These are phyloP conservation scores for Zeuzera pyrina DNA, from an alignment of 2,888 invertebrate species.

Conservation along the genomic window DNA sequence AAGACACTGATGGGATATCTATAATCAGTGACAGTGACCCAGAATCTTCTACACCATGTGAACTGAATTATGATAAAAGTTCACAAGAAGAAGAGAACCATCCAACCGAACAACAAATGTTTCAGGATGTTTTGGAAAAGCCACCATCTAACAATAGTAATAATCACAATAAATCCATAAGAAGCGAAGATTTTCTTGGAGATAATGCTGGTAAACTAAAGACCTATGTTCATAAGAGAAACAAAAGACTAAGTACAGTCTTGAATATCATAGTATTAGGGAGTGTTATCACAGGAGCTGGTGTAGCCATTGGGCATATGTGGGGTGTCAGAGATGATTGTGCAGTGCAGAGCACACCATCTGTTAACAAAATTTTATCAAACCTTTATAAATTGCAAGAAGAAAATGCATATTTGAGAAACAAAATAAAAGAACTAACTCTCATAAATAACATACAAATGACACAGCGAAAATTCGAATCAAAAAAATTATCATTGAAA, in stretches of 20 bases:
- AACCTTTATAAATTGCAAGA: conserved; percentile 65
- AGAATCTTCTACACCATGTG: conserved; percentile 37
- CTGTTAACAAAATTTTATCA: conserved; percentile 60
- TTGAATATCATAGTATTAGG: conserved; percentile 62
- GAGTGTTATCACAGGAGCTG: conserved; percentile 63
- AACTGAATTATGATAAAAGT: conserved; percentile 26
- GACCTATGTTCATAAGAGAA: conserved; percentile 63
- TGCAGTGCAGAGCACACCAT: conserved; percentile 38
- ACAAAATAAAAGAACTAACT: conserved; percentile 52
- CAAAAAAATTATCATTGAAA: conserved; percentile 31
- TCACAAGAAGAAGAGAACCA: conserved; percentile 22
- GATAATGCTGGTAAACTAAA: conserved; percentile 43
- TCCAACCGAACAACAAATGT: conserved; percentile 24
- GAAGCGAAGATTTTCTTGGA: conserved; percentile 40
- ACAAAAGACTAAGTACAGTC: conserved; percentile 59
- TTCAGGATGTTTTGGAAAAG: conserved; percentile 28
- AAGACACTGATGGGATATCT: conserved; percentile 68
- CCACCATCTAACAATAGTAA: conserved; percentile 25
- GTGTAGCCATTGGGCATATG: conserved; percentile 65
- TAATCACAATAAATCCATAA: conserved; percentile 28
- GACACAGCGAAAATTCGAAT: conserved; percentile 27
- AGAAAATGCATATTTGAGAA: conserved; percentile 58
- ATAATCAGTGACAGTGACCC: conserved; percentile 65
- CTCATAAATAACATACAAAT: conserved; percentile 31
- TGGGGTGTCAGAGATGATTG: conserved; percentile 66